Percentiles rank a stretch among this genome's conserved stretches.
These are phyloP conservation scores for Cochlearius cochlearius DNA, from an alignment of 2,113 vertebrate species.

Conservation along the genomic window DNA sequence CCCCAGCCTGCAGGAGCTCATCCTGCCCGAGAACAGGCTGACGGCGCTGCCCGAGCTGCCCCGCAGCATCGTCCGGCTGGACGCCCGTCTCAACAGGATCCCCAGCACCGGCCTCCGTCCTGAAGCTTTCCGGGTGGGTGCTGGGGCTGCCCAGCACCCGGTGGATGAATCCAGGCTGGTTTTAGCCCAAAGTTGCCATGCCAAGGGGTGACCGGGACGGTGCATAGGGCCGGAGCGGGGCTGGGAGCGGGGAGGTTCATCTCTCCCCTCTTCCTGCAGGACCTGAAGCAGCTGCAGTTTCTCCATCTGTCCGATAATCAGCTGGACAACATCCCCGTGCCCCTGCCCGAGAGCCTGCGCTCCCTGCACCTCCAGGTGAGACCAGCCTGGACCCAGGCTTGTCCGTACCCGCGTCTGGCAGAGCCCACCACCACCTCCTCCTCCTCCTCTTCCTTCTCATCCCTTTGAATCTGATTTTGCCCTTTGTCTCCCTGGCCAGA, in stretches of 20 bases:
- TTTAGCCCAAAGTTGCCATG: not conserved
- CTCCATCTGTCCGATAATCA: constrained; percentile 82
- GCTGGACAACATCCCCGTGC: constrained; percentile 74
- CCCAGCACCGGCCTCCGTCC: constrained; percentile 67
- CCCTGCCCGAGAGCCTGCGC: constrained; percentile 77
- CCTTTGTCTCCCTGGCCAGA: constrained; percentile 53
- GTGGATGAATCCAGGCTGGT: not conserved
- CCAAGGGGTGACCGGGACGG: not conserved
- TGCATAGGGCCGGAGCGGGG: not conserved
- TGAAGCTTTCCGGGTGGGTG: constrained; percentile 72
- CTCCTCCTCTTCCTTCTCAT: not conserved
- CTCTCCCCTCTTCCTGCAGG: constrained; percentile 48
- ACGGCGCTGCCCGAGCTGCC: constrained; percentile 75
- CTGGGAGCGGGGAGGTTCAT: not conserved
- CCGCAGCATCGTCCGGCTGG: constrained; percentile 61
- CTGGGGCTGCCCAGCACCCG: not conserved
- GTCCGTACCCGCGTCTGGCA: not conserved
- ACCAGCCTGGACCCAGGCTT: rapidly evolving
- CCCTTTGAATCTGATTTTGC: not conserved
- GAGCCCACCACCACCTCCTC: not conserved
- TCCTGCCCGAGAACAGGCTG: constrained; percentile 77
- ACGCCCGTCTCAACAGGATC: constrained; percentile 76
- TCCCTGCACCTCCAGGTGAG: constrained; percentile 83
- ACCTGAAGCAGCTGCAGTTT: constrained; percentile 78
- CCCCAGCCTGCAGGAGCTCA: constrained; percentile 75